These are phyloP conservation scores for Xiphydria camelus DNA, from an alignment of 2,888 invertebrate species.

Conservation along the genomic window DNA sequence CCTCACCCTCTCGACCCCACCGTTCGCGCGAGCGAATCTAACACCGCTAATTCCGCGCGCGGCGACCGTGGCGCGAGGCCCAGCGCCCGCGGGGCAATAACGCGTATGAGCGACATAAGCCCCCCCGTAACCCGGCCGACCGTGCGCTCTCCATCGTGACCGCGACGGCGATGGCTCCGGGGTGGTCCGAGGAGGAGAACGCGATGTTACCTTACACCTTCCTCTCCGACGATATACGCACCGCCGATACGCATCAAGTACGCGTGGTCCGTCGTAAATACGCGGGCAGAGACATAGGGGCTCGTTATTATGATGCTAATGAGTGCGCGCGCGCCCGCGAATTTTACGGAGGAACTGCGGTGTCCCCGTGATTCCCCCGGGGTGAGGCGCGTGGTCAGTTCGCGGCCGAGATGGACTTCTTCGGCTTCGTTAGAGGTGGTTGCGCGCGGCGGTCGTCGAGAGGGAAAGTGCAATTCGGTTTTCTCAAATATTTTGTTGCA, in stretches of 20 bases:
- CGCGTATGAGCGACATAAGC: slow-evolving; percentile 9
- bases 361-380: slow-evolving; percentile 34
- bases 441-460: no score
- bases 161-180: slow-evolving; percentile 29
- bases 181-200: slow-evolving; percentile 46
- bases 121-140: slow-evolving; percentile 3
- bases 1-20: no score
- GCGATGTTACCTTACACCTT: slow-evolving; percentile 51
- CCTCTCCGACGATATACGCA: slow-evolving; percentile 41
- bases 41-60: slow-evolving; percentile 26
- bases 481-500: no score
- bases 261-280: slow-evolving; percentile 47
- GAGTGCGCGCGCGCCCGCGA: slow-evolving; percentile 37
- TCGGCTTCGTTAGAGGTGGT: no score
- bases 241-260: slow-evolving; percentile 49
- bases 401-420: no score
- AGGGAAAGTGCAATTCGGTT: no score
- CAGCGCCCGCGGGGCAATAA: neutral
- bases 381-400: slow-evolving; percentile 8
- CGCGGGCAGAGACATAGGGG: slow-evolving; percentile 41
- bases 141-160: slow-evolving; percentile 2
- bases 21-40: slow-evolving; percentile 31
- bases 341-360: slow-evolving; percentile 33
- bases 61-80: slow-evolving; percentile 7
- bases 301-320: slow-evolving; percentile 53